Evolutionary conservation across 2,113 vertebrate genomes (phyloP).

Genomic region (Callospermophilus lateralis): DNA sequence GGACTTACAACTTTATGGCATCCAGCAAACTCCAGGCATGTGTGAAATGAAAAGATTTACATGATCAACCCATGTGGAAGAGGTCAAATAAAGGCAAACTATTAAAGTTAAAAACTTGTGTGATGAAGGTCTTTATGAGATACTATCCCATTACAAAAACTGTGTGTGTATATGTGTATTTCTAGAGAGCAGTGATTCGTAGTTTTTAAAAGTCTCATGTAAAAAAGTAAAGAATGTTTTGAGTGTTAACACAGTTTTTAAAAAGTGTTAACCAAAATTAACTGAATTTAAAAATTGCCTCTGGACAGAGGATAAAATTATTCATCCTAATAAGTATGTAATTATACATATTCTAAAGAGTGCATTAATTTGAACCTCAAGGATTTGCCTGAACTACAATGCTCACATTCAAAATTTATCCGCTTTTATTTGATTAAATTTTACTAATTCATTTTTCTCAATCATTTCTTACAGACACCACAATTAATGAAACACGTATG

Average conservation of each 20-base stretch:
- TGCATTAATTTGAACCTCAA: neutral
- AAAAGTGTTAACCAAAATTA: neutral
- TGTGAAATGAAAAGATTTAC: slow-evolving; percentile 65
- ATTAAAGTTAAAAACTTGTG: neutral
- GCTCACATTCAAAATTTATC: neutral
- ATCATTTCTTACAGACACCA: neutral
- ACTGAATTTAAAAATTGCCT: neutral
- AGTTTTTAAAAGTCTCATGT: neutral
- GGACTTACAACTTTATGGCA: slow-evolving; percentile 9
- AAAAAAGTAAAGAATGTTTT: neutral
- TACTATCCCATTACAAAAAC: neutral
- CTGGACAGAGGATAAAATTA: neutral
- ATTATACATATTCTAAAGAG: neutral
- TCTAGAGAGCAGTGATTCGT: neutral
- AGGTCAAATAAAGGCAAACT: slow-evolving; percentile 39
- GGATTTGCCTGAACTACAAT: neutral
- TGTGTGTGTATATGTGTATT: neutral
- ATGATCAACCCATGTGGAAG: slow-evolving; percentile 47
- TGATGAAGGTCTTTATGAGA: neutral
- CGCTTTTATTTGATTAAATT: slow-evolving; percentile 8
- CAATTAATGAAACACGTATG: neutral
- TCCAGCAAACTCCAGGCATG: slow-evolving; percentile 36
- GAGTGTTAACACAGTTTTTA: neutral
- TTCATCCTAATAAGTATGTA: neutral
- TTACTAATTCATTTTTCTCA: neutral